A percentile compares a stretch with the other conserved stretches of the same genome.
Evolutionary conservation across 1,140 invertebrate genomes (phyloP).

Genomic region (Sitophilus oryzae): DNA sequence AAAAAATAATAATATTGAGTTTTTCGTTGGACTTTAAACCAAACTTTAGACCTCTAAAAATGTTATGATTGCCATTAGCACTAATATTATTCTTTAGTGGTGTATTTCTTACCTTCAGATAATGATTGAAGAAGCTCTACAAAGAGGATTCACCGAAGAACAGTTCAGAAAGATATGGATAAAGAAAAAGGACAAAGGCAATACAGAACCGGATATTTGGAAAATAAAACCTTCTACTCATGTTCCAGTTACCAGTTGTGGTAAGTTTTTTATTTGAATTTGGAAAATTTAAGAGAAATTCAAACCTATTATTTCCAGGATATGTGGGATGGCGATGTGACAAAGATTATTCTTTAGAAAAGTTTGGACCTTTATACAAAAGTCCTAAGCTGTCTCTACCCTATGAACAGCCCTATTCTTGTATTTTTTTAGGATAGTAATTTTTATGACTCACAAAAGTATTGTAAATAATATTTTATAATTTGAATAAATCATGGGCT

Average conservation of each 20-base stretch:
- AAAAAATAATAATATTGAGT: no score
- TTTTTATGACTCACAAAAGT: no score
- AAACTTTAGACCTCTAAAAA: no score
- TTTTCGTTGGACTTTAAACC: no score
- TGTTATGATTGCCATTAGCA: no score
- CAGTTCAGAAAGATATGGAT: conserved; percentile 12
- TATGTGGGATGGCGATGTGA: conserved; percentile 15
- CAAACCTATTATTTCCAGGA: conserved; percentile 16
- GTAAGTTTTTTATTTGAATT: conserved; percentile 16
- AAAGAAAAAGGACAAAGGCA: conserved; percentile 2
- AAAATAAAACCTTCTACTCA: neutral
- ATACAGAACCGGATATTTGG: conserved; percentile 16
- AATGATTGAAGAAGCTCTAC: conserved; percentile 11
- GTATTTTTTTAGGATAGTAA: conserved; percentile 24
- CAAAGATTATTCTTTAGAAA: conserved; percentile 20
- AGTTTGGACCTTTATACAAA: conserved; percentile 25
- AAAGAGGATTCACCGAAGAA: conserved; percentile 11
- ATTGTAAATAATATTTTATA: no score
- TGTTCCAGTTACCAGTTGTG: conserved; percentile 18
- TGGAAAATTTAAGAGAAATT: conserved; percentile 1
- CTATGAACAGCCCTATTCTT: conserved; percentile 8
- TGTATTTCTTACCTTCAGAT: no score
- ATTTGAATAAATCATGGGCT: no score
- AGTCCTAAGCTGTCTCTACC: conserved; percentile 22
- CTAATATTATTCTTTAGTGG: no score